Conservation (phyloP, 2,888 invertebrate species). For the Lasioglossum lativentre region DNA sequence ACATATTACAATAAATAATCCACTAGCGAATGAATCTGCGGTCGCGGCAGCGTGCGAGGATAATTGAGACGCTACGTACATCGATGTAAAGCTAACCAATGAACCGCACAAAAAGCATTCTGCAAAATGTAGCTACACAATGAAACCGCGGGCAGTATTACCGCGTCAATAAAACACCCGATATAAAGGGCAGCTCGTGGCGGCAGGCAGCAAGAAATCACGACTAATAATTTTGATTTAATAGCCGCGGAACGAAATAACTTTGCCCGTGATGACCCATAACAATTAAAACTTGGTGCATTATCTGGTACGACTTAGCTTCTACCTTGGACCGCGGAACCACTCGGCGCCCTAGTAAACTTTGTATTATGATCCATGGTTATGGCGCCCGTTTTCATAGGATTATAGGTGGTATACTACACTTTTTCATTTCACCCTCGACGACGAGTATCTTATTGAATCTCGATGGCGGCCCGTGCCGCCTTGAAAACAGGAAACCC, state of each 20-base stretch:
- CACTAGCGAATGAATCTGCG: not conserved
- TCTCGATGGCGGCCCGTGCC: constrained; percentile 32
- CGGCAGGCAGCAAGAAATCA: constrained; percentile 42
- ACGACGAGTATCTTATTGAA: constrained; percentile 51
- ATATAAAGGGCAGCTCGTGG: constrained; percentile 12
- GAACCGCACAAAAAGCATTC: constrained; percentile 3
- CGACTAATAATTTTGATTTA: constrained; percentile 71
- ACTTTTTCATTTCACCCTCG: constrained; percentile 41
- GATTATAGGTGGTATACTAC: constrained; percentile 54
- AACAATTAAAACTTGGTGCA: constrained; percentile 80
- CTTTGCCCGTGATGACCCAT: constrained; percentile 70
- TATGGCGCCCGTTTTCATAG: constrained; percentile 57
- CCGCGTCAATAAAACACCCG: constrained; percentile 13
- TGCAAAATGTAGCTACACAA: constrained; percentile 11
- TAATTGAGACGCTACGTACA: not conserved
- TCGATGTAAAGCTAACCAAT: not conserved
- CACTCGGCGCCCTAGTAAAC: constrained; percentile 69
- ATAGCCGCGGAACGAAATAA: constrained; percentile 65
- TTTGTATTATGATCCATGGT: constrained; percentile 78
- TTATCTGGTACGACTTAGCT: constrained; percentile 64
- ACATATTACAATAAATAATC: not conserved
- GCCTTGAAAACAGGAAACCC: not conserved
- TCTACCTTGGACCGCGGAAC: constrained; percentile 44
- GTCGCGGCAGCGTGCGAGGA: not conserved
- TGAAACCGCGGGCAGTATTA: constrained; percentile 9